Conservation (phyloP, 2,113 vertebrate species). For the Callipepla californica region DNA sequence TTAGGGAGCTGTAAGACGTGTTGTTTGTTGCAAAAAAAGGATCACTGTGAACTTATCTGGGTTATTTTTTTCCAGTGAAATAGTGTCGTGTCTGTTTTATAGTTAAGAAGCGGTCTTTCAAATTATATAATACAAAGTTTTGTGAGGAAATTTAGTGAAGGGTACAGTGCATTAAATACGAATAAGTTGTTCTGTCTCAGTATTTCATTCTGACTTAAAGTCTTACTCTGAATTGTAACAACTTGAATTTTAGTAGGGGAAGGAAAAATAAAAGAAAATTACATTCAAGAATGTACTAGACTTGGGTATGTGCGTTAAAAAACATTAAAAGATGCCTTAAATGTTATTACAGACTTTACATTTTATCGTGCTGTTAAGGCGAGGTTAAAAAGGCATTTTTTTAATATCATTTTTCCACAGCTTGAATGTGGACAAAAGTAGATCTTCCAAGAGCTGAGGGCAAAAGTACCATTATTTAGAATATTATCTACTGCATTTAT, state of each 20-base stretch:
- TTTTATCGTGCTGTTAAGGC: slow-evolving; percentile 17
- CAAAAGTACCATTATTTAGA: slow-evolving; percentile 1
- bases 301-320: slow-evolving; percentile 5
- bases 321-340: slow-evolving; percentile 18
- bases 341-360: slow-evolving; percentile 26
- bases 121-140: background rate
- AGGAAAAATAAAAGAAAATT: background rate
- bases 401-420: background rate
- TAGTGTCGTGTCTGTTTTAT: background rate
- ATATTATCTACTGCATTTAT: background rate
- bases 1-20: background rate
- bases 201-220: background rate
- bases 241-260: background rate
- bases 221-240: slow-evolving; percentile 26
- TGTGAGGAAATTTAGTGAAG: background rate
- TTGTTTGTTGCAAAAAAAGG: background rate
- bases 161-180: background rate
- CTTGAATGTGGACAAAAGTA: background rate
- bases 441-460: background rate
- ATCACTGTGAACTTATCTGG: background rate
- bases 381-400: slow-evolving; percentile 23
- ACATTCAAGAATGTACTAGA: background rate
- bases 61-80: background rate
- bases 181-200: background rate
- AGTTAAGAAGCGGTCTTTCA: background rate